A percentile compares a stretch with the other conserved stretches of the same genome.
These are phyloP conservation scores for Microcebus lehilahytsara DNA, from an alignment of 2,113 vertebrate genomes.

Conservation along the genomic window DNA sequence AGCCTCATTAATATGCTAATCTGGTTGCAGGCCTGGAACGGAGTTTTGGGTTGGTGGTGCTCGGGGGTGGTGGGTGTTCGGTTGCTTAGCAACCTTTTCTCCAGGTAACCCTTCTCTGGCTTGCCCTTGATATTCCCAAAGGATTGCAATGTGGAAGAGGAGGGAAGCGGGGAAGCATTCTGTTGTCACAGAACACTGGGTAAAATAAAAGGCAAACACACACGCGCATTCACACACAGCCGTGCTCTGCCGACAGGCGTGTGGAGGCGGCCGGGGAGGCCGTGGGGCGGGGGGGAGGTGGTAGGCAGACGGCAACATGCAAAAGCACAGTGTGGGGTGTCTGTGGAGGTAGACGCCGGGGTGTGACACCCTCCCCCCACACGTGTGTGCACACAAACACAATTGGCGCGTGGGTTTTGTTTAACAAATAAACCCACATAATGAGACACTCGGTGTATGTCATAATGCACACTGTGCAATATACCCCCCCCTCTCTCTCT, in stretches of 20 bases:
- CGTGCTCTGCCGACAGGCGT: conserved; percentile 50
- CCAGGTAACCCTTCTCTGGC: conserved; percentile 89
- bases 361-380: not conserved
- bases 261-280: not conserved
- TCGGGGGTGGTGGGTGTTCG: conserved; percentile 81
- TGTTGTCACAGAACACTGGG: conserved; percentile 77
- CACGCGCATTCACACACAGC: conserved; percentile 31
- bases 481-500: not conserved
- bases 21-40: conserved; percentile 90
- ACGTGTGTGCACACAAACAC: not conserved
- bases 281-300: not conserved
- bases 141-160: conserved; percentile 78
- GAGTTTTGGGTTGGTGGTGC: conserved; percentile 88
- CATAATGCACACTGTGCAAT: not conserved
- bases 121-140: conserved; percentile 88
- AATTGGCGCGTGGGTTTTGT: conserved; percentile 37
- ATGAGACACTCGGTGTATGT: not conserved
- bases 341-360: conserved; percentile 19
- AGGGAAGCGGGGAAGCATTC: conserved; percentile 71
- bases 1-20: conserved; percentile 94
- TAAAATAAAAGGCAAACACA: conserved; percentile 66
- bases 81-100: conserved; percentile 90
- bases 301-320: not conserved
- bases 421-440: conserved; percentile 49
- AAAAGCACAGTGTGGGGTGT: conserved; percentile 12